These are phyloP conservation scores for Rhagoletis pomonella DNA, from an alignment of 1,140 invertebrate genomes.

Conservation along the genomic window DNA sequence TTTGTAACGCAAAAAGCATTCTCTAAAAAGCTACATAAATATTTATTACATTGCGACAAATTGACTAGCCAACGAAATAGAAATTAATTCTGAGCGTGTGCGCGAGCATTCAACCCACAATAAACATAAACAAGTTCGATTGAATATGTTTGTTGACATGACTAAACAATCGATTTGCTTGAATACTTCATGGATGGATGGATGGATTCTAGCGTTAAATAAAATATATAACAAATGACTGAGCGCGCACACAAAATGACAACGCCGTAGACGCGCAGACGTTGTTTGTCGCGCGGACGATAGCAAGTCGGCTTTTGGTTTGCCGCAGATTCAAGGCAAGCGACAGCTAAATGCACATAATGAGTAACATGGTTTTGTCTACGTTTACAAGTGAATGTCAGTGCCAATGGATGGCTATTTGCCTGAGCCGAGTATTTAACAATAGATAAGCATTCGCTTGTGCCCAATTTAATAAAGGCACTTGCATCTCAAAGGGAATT, in stretches of 20 bases:
- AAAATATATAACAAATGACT: background rate
- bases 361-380: too few species aligned
- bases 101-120: background rate
- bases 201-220: background rate
- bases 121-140: background rate
- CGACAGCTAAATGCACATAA: background rate
- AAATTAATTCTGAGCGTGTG: background rate
- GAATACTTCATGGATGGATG: background rate
- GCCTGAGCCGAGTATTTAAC: background rate
- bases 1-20: too few species aligned
- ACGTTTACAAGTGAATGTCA: too few species aligned
- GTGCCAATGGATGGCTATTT: too few species aligned
- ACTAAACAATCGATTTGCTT: constrained; percentile 27
- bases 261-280: background rate
- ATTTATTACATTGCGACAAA: background rate
- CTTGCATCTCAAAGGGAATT: background rate
- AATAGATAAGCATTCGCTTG: background rate
- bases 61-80: background rate
- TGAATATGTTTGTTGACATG: background rate
- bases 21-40: too few species aligned
- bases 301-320: background rate
- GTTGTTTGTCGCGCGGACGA: background rate
- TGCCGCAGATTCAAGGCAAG: background rate
- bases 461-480: background rate
- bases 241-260: background rate